Conservation (phyloP, 1,140 invertebrate genomes). For the Aplysia californica region DNA sequence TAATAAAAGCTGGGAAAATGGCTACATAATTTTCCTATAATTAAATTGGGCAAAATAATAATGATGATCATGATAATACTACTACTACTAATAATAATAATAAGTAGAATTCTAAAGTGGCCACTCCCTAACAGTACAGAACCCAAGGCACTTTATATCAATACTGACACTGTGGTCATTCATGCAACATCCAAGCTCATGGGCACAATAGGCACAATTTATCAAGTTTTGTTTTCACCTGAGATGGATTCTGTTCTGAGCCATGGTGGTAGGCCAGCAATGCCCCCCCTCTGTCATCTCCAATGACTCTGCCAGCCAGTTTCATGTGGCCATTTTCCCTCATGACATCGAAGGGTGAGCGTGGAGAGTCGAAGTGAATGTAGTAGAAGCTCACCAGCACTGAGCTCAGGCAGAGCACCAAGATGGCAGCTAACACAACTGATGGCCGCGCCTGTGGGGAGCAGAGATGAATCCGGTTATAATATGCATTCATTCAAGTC, state of each 20-base stretch:
- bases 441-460: conserved; percentile 18
- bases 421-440: neutral
- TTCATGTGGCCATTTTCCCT: neutral
- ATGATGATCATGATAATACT: no score
- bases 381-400: conserved; percentile 21
- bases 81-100: no score
- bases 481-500: neutral
- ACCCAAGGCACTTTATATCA: no score
- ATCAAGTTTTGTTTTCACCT: neutral
- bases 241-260: neutral
- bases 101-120: no score
- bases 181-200: neutral
- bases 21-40: no score
- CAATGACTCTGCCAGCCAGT: neutral
- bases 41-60: no score
- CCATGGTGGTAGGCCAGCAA: neutral
- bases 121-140: no score
- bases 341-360: conserved; percentile 17
- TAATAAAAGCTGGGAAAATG: no score
- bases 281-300: neutral
- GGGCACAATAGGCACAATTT: neutral
- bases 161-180: neutral
- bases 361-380: neutral
- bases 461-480: neutral
- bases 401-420: conserved; percentile 14